Evolutionary conservation across 2,888 invertebrate species (phyloP).

Genomic region (Plagiodera versicolora): DNA sequence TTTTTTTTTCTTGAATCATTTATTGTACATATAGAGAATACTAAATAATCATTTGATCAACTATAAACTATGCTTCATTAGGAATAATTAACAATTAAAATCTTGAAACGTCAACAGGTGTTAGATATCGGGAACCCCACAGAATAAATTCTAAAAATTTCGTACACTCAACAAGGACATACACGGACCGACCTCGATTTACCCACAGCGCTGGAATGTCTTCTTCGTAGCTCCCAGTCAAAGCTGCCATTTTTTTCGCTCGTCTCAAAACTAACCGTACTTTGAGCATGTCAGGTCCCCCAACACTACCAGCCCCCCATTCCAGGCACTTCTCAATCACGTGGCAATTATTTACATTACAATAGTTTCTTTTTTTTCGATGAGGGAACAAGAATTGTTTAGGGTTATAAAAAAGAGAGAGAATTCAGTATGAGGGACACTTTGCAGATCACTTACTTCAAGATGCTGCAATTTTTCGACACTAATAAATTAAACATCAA

Average conservation of each 20-base stretch:
- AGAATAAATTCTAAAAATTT: constrained; percentile 26
- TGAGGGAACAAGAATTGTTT: too few relatives aligned
- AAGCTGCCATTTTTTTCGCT: constrained; percentile 6
- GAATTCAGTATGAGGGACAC: too few relatives aligned
- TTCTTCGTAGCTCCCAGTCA: background rate
- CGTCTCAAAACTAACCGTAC: background rate
- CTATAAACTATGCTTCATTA: constrained; percentile 33
- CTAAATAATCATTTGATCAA: constrained; percentile 30
- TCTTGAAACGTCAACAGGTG: constrained; percentile 35
- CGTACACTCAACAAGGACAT: constrained; percentile 29
- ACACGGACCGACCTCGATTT: constrained; percentile 26
- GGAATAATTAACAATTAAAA: constrained; percentile 33
- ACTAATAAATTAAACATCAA: too few relatives aligned
- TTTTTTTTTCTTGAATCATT: constrained; percentile 21
- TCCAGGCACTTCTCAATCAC: too few relatives aligned
- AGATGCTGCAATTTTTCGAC: too few relatives aligned
- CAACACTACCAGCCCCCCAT: constrained; percentile 19
- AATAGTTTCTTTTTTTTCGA: too few relatives aligned
- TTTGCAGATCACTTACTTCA: too few relatives aligned
- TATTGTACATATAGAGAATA: constrained; percentile 34
- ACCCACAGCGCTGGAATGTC: background rate
- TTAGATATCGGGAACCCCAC: constrained; percentile 29
- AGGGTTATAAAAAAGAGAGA: too few relatives aligned
- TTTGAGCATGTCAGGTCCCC: background rate
- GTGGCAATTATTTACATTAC: too few relatives aligned